Evolutionary conservation across 2,888 invertebrate species (phyloP).

Genomic region (Tolmerus cingulatus): DNA sequence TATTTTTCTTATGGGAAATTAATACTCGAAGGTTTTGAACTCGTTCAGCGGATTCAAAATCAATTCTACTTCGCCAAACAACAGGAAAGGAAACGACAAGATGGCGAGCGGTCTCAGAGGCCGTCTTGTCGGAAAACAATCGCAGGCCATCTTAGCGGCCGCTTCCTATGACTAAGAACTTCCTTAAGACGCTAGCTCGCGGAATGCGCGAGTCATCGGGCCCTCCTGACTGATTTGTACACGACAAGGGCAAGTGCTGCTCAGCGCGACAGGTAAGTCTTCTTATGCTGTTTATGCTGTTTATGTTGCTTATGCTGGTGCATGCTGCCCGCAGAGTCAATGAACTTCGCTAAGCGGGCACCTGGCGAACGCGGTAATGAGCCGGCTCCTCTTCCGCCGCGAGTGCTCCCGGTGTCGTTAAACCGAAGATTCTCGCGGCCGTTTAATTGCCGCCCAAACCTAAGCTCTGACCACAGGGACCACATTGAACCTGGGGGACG

Average conservation of each 20-base stretch:
- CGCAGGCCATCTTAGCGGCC: not conserved
- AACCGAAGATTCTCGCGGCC: not conserved
- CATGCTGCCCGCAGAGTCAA: not conserved
- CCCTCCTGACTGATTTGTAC: conserved; percentile 25
- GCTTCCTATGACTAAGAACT: not conserved
- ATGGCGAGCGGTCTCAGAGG: not conserved
- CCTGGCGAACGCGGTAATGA: conserved; percentile 2
- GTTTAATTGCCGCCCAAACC: not conserved
- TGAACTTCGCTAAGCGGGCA: conserved; percentile 13
- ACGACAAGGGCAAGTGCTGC: conserved; percentile 33
- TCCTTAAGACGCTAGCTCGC: not conserved
- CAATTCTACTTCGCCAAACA: not conserved
- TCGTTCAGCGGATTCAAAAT: not conserved
- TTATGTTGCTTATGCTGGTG: not conserved
- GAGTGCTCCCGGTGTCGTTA: not conserved
- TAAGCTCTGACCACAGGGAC: not conserved
- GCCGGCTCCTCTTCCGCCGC: not conserved
- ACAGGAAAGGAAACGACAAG: conserved; percentile 33
- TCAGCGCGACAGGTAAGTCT: conserved; percentile 13
- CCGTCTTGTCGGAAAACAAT: not conserved
- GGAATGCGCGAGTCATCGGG: not conserved
- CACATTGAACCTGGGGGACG: not conserved
- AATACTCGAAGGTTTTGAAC: not conserved
- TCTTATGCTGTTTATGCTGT: not conserved
- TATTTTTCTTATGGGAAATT: not conserved